phyloP scores from a whole-genome alignment of 2,797 vertebrate genomes.

The Pantherophis alleghaniensis region DNA sequence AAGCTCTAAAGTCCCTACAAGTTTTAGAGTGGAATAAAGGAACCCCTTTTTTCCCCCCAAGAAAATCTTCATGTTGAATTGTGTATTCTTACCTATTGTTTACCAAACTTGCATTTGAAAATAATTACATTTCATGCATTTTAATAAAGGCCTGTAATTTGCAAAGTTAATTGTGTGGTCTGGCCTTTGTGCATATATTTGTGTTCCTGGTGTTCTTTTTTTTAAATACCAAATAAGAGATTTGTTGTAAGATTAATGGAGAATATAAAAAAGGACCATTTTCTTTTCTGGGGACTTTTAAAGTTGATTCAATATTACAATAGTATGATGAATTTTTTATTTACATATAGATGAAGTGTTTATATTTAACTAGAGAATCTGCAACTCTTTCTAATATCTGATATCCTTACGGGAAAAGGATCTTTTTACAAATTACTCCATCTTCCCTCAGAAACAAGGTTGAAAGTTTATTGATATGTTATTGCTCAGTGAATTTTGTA shows the following conservation, averaged over 20 bases:
- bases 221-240: neutral
- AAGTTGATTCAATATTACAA: neutral
- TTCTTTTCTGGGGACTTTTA: neutral
- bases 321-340: neutral
- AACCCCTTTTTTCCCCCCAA: neutral
- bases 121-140: slow-evolving; percentile 21
- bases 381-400: neutral
- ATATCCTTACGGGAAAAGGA: neutral
- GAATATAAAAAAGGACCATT: neutral
- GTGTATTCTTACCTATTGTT: neutral
- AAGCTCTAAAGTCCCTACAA: slow-evolving; percentile 7
- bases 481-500: neutral
- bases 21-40: slow-evolving; percentile 16
- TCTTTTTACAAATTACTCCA: neutral
- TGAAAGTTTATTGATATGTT: neutral
- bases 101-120: slow-evolving; percentile 26
- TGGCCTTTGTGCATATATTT: neutral
- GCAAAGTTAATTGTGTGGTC: slow-evolving; percentile 17
- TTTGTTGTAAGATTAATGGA: neutral
- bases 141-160: slow-evolving; percentile 39
- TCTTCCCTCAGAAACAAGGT: neutral
- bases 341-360: neutral
- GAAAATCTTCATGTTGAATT: slow-evolving; percentile 3
- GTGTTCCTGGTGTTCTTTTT: slow-evolving; percentile 7
- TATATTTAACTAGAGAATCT: neutral